Percentiles rank a stretch among this genome's conserved stretches.
Evolutionary conservation across 2,888 invertebrate genomes (phyloP).

Genomic region (Sicus ferrugineus): DNA sequence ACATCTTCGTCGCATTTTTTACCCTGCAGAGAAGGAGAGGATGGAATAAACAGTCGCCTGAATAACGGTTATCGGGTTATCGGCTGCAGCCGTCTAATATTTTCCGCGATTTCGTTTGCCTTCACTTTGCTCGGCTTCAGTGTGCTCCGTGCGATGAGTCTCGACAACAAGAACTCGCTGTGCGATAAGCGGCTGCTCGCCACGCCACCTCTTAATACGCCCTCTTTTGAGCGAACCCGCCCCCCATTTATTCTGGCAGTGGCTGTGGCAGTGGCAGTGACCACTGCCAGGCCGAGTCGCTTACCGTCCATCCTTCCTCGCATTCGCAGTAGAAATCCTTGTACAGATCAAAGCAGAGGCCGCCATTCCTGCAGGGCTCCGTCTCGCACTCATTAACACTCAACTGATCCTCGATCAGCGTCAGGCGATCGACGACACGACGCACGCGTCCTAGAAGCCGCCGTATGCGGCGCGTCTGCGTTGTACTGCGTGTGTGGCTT

Average conservation of each 20-base stretch:
- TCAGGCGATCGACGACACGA: slow-evolving; percentile 38
- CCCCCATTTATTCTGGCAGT: neutral
- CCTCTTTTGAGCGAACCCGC: neutral
- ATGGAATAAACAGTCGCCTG: no score
- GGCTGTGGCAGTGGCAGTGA: no score
- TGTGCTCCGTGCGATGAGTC: no score
- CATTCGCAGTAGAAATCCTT: slow-evolving; percentile 80
- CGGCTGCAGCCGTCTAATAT: no score
- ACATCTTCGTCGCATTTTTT: slow-evolving; percentile 80
- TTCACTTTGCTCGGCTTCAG: no score
- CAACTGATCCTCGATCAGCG: slow-evolving; percentile 40
- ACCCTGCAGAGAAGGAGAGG: slow-evolving; percentile 66
- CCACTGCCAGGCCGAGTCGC: no score
- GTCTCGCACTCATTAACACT: slow-evolving; percentile 47
- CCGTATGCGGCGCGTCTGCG: slow-evolving; percentile 39
- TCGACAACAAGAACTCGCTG: neutral
- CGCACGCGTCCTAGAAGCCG: slow-evolving; percentile 47
- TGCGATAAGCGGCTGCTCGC: neutral
- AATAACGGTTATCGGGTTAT: no score
- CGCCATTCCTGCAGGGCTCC: slow-evolving; percentile 77
- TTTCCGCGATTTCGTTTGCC: no score
- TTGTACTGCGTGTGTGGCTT: slow-evolving; percentile 43
- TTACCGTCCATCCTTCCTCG: slow-evolving; percentile 71
- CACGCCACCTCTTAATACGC: neutral
- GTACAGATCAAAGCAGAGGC: slow-evolving; percentile 78